phyloP scores from a whole-genome alignment of 2,888 invertebrate species.

The Lumbricus terrestris region DNA sequence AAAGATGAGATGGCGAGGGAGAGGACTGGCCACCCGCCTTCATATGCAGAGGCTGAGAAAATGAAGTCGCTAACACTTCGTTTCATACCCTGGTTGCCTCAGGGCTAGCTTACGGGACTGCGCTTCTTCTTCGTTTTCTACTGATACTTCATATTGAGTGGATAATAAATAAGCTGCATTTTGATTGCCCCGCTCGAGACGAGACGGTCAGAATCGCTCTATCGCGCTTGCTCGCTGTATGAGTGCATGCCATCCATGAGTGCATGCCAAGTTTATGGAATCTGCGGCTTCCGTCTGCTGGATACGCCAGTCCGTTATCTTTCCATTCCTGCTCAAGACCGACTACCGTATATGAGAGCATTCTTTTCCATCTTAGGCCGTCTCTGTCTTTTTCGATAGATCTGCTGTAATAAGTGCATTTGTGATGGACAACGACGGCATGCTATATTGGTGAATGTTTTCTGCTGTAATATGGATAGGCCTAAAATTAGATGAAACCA shows the following conservation, averaged over 20 bases:
- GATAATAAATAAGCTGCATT: not conserved
- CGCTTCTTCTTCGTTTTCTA: no score
- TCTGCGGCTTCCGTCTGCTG: not conserved
- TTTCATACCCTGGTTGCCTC: no score
- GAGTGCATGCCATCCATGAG: not conserved
- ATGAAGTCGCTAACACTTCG: no score
- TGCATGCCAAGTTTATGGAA: not conserved
- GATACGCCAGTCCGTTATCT: not conserved
- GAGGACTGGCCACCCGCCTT: no score
- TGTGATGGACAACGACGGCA: not conserved
- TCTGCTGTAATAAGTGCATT: not conserved
- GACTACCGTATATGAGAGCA: not conserved
- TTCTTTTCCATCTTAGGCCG: not conserved
- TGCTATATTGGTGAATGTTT: not conserved
- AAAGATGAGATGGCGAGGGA: no score
- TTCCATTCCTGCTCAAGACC: not conserved
- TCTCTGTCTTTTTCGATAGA: not conserved
- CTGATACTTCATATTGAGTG: not conserved
- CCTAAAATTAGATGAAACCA: not conserved
- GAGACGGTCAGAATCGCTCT: not conserved
- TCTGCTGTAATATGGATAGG: not conserved
- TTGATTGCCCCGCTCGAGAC: not conserved
- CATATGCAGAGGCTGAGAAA: no score
- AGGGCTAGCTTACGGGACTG: no score
- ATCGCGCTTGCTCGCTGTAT: not conserved